Base-by-base conservation (phyloP, 2,113 vertebrate genomes). In the Vulpes vulpes region DNA sequence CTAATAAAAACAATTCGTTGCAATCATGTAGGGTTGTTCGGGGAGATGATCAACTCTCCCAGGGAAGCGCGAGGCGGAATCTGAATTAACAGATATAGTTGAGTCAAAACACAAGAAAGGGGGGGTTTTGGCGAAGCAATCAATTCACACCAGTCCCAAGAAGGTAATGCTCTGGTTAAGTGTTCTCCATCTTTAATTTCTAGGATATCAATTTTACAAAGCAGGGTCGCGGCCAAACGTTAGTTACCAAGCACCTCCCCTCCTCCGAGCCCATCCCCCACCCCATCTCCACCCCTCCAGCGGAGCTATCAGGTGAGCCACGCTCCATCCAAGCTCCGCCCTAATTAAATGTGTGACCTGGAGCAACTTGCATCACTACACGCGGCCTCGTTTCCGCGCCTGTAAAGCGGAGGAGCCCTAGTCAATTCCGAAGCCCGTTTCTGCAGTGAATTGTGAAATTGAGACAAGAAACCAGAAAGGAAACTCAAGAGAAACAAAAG, bases 401-500 rank as follows among this genome's bases (percentile, higher is more conserved):
- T 35, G 30, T 55, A 49, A 93, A 60, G 17, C 20, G 59, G 59
- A 81, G 64, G 69, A 53, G 30, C 30, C 8, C 57, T 10, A 2
- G 19, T 17, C 0, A 3, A 71, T 9, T 73, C 32, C 55, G 1
- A 30, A 3, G 60, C 85, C 78, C 65, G 38, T 71, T 95, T 97
- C 76, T 88, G 88, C 35, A 74, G 35, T n/a, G 27, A 74, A 69
- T 89, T 89, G 25, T 25, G 80, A 74, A 86, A 94, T 22, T 38
- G 25, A 69, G 30, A 86, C 35, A 60, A 81, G 53, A 94, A 81
- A 83, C 3, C 35, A 73, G n/a, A 94, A 84, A 92, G 57, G 38
- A 83, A 95, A 95, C 73, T 92, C 38, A 49, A 43, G 62, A 92
- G 55, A 96, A 96, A 97, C 95, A 96, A 96, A 98, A 98, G 95